Conservation (phyloP, 1,140 invertebrate species). For the Coelopa frigida region DNA sequence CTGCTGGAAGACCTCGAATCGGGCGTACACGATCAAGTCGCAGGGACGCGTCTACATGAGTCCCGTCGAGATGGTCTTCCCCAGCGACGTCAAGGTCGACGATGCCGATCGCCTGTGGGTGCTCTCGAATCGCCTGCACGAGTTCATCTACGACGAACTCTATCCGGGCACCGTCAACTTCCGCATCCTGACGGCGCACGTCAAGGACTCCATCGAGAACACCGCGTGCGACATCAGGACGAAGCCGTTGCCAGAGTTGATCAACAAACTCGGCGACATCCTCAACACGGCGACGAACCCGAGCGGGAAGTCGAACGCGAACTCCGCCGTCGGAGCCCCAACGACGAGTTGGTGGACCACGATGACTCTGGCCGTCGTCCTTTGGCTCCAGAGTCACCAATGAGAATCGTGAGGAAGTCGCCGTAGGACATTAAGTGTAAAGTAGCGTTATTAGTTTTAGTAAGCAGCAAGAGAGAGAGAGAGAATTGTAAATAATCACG, state of each 20-base stretch:
- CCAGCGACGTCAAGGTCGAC: conserved; percentile 71
- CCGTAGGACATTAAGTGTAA: too few relatives aligned
- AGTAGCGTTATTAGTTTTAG: too few relatives aligned
- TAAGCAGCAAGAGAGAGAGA: too few relatives aligned
- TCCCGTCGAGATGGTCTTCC: conserved; percentile 65
- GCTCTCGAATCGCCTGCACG: conserved; percentile 61
- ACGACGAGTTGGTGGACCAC: neutral
- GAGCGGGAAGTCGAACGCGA: neutral
- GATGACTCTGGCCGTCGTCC: neutral
- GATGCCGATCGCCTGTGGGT: conserved; percentile 64
- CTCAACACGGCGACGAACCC: conserved; percentile 16
- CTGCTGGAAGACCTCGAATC: conserved; percentile 66
- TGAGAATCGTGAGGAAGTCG: too few relatives aligned
- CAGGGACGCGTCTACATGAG: conserved; percentile 64
- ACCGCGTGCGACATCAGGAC: conserved; percentile 56
- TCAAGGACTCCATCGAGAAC: conserved; percentile 58
- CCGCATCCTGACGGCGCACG: conserved; percentile 59
- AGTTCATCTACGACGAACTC: conserved; percentile 61
- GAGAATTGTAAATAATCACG: too few relatives aligned
- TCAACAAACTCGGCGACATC: conserved; percentile 47
- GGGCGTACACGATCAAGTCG: conserved; percentile 55
- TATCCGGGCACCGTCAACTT: conserved; percentile 63
- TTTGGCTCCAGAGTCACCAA: too few relatives aligned
- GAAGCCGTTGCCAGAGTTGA: conserved; percentile 48
- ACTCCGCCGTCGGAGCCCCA: neutral